Evolutionary conservation across 2,113 vertebrate species (phyloP).

Genomic region (Poecilia latipinna): DNA sequence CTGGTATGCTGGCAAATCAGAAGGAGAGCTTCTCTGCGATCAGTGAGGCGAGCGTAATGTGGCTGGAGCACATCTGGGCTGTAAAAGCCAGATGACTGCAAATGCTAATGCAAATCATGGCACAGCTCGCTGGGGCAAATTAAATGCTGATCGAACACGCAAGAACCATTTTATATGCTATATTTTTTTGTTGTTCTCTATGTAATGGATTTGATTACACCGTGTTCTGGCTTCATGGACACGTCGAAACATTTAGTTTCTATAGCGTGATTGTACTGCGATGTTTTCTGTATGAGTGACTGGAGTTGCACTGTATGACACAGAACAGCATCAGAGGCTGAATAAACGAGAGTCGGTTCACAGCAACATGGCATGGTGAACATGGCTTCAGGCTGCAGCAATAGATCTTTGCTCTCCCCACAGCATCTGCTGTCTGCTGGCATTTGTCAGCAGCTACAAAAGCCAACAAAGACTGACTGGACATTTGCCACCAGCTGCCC

Average conservation of each 20-base stretch:
- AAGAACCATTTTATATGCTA: conserved; percentile 7
- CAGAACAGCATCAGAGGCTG: conserved; percentile 15
- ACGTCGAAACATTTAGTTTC: background rate
- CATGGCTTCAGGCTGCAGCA: conserved; percentile 45
- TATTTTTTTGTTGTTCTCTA: background rate
- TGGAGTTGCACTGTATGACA: conserved; percentile 11
- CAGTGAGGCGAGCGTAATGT: conserved; percentile 7
- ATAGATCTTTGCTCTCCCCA: conserved; percentile 70
- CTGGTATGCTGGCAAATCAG: background rate
- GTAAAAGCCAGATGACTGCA: conserved; percentile 36
- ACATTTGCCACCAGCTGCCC: conserved; percentile 58
- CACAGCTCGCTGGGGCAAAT: conserved; percentile 28
- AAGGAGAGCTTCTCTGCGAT: conserved; percentile 5
- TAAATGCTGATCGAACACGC: conserved; percentile 29
- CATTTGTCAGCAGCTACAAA: conserved; percentile 64
- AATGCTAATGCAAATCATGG: conserved; percentile 32
- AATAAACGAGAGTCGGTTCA: conserved; percentile 22
- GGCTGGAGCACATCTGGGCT: conserved; percentile 51
- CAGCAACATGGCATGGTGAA: conserved; percentile 19
- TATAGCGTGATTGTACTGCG: background rate
- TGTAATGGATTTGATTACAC: background rate
- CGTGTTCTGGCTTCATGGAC: background rate
- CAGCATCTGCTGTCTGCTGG: conserved; percentile 77
- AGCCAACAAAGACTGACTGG: conserved; percentile 62
- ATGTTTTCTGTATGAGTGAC: background rate